A percentile compares a stretch with the other conserved stretches of the same genome.
phyloP scores from a whole-genome alignment of 2,797 vertebrate species.

The Hoplostethus mediterraneus region DNA sequence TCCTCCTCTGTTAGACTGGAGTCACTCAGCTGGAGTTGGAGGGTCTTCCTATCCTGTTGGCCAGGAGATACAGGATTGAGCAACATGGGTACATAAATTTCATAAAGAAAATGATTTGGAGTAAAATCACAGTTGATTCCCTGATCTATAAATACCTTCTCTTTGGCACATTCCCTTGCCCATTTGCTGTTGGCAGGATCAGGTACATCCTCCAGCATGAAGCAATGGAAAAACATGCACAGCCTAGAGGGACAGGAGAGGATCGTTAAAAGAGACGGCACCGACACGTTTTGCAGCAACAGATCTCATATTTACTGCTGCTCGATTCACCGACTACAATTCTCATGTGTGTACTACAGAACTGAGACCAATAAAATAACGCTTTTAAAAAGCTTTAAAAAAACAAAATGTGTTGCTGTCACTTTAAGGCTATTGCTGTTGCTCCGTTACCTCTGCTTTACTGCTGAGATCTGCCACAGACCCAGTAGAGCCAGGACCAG shows the following conservation, averaged over 20 bases:
- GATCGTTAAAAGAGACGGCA: constrained; percentile 5
- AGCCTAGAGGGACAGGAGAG: constrained; percentile 56
- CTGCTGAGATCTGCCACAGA: constrained; percentile 71
- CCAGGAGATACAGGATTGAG: constrained; percentile 1
- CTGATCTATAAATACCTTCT: constrained; percentile 80
- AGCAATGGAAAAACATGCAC: constrained; percentile 39
- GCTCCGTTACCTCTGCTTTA: constrained; percentile 83
- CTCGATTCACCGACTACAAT: no score
- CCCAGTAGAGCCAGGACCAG: constrained; percentile 59
- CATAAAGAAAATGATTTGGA: no score
- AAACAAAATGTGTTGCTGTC: no score
- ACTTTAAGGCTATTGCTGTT: not conserved
- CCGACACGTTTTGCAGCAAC: not conserved
- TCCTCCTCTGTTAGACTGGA: constrained; percentile 78
- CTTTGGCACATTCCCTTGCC: constrained; percentile 82
- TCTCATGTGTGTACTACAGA: no score
- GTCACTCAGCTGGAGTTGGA: constrained; percentile 61
- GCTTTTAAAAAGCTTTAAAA: no score
- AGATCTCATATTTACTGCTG: not conserved
- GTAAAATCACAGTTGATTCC: not conserved
- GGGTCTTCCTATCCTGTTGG: constrained; percentile 80
- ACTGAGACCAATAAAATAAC: no score
- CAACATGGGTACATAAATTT: no score
- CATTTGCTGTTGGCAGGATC: constrained; percentile 95
- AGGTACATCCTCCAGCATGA: constrained; percentile 85